A percentile compares a stretch with the other conserved stretches of the same genome.
Conservation (phyloP, 1,140 invertebrate species). For the Scaptodrosophila lebanonensis region DNA sequence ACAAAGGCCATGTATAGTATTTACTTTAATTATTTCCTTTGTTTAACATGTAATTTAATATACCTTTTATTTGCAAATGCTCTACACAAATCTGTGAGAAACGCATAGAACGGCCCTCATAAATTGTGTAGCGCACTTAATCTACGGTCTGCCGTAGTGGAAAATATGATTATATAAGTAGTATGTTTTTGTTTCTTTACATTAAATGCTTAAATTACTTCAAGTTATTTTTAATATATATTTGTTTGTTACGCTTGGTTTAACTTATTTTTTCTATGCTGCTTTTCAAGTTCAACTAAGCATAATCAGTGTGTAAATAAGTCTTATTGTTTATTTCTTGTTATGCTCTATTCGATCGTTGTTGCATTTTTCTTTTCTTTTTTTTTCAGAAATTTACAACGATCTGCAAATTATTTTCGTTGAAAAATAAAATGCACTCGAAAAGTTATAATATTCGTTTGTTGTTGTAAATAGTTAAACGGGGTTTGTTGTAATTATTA, state of each 20-base stretch:
- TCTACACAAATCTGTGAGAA: slow-evolving; percentile 2
- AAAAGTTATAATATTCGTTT: slow-evolving; percentile 38
- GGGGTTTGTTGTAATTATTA: slow-evolving; percentile 19
- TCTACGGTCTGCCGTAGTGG: slow-evolving; percentile 59
- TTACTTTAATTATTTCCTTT: slow-evolving; percentile 22
- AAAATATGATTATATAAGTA: background rate
- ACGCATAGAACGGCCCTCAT: slow-evolving; percentile 1
- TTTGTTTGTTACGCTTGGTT: too few species aligned
- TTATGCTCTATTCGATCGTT: slow-evolving; percentile 21
- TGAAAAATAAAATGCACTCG: slow-evolving; percentile 44
- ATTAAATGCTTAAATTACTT: slow-evolving; percentile 63
- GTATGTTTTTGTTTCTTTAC: slow-evolving; percentile 17
- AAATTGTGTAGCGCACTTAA: slow-evolving; percentile 36
- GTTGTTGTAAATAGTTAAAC: slow-evolving; percentile 58
- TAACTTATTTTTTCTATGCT: slow-evolving; percentile 30
- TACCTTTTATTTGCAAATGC: slow-evolving; percentile 13
- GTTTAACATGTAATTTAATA: background rate
- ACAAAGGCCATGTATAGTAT: slow-evolving; percentile 29
- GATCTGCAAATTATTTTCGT: slow-evolving; percentile 17
- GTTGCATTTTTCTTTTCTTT: background rate
- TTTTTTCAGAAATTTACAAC: background rate
- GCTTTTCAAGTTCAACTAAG: slow-evolving; percentile 66
- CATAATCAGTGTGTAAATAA: slow-evolving; percentile 74
- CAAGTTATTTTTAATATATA: slow-evolving; percentile 31
- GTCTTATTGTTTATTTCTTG: slow-evolving; percentile 60